Conservation (phyloP, 2,888 invertebrate genomes). For the Holacanthella duospinosa region DNA sequence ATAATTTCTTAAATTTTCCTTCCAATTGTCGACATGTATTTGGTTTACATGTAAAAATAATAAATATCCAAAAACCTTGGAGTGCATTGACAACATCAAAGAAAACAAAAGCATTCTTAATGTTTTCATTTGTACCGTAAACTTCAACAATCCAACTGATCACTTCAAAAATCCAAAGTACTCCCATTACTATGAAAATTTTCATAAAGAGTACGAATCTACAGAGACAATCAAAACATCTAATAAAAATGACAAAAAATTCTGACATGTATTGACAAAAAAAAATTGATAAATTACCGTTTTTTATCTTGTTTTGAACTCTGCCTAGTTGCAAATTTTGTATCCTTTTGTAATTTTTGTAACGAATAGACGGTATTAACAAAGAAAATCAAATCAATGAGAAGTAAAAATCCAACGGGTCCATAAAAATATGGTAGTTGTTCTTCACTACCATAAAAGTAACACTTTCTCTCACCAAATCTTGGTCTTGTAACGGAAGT, state of each 20-base stretch:
- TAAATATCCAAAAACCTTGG: conserved; percentile 78
- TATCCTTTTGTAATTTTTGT: conserved; percentile 53
- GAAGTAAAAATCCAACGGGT: conserved; percentile 65
- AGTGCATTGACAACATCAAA: conserved; percentile 75
- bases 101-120: conserved; percentile 58
- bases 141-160: conserved; percentile 74
- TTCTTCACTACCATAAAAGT: conserved; percentile 74
- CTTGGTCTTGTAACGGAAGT: conserved; percentile 53
- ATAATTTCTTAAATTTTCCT: conserved; percentile 35
- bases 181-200: conserved; percentile 70
- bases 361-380: conserved; percentile 58
- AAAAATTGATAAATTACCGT: conserved; percentile 22
- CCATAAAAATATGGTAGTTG: conserved; percentile 75
- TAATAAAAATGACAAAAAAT: neutral
- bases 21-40: conserved; percentile 45
- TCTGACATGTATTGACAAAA: conserved; percentile 4
- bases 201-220: conserved; percentile 57
- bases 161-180: conserved; percentile 67
- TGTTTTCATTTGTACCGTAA: conserved; percentile 49
- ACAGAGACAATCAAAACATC: neutral
- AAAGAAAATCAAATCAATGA: conserved; percentile 68
- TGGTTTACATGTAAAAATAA: conserved; percentile 79
- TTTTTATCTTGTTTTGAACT: conserved; percentile 38
- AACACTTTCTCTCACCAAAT: conserved; percentile 67
- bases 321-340: conserved; percentile 37